These are phyloP conservation scores for Hafferia zeledoni DNA, from an alignment of 2,797 vertebrate species.

Conservation along the genomic window DNA sequence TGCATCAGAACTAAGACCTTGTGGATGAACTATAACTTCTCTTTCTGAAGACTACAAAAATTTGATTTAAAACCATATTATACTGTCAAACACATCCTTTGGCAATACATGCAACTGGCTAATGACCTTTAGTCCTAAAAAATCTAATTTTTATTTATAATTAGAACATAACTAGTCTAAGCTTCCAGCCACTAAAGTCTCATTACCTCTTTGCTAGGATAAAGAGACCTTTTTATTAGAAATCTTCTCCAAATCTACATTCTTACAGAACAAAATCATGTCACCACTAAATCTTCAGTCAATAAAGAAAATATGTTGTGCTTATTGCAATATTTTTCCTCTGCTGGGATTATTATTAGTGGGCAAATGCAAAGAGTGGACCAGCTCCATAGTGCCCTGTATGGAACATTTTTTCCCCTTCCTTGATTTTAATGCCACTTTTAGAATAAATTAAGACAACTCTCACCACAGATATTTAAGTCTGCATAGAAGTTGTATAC, in stretches of 20 bases:
- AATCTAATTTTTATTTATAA: not conserved
- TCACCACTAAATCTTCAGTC: not conserved
- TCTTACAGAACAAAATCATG: not conserved
- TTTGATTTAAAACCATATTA: not conserved
- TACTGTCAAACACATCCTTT: not conserved
- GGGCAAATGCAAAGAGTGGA: not conserved
- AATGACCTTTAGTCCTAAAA: not conserved
- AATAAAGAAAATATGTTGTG: not conserved
- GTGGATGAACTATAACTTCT: not conserved
- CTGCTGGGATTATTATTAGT: not conserved
- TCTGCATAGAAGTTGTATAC: not conserved
- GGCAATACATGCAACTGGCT: not conserved
- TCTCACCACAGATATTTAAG: not conserved
- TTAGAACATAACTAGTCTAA: not conserved
- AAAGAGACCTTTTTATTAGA: not conserved
- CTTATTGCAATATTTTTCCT: not conserved
- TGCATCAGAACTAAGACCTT: not conserved
- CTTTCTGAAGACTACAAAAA: not conserved
- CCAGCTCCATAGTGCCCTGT: not conserved
- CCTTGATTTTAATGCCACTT: not conserved
- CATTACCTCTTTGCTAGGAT: not conserved
- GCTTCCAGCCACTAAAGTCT: not conserved
- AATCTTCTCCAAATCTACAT: not conserved
- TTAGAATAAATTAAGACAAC: not conserved
- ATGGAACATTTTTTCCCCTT: not conserved